Percentiles rank a stretch among this genome's conserved stretches.
These are phyloP conservation scores for Gallinago stenura DNA, from an alignment of 2,797 vertebrate species.

Conservation along the genomic window DNA sequence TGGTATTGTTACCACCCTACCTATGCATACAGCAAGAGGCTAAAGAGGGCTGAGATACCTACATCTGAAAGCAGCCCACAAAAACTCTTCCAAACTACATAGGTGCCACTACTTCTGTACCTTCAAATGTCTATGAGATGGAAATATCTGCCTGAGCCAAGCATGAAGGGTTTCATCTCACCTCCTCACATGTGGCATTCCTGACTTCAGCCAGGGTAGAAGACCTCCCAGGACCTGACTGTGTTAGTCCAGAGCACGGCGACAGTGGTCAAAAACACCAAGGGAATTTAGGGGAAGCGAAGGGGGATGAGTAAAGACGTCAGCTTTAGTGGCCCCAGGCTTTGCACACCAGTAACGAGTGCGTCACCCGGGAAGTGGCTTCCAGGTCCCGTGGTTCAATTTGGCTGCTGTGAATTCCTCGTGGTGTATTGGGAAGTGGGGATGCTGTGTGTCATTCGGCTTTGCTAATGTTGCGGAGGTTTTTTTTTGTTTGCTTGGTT, in stretches of 20 bases:
- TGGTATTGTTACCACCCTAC: neutral
- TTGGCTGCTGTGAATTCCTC: neutral
- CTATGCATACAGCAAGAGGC: neutral
- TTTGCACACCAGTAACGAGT: fast-evolving
- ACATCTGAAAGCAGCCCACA: neutral
- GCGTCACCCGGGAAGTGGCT: neutral
- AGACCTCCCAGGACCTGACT: neutral
- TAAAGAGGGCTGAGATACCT: neutral
- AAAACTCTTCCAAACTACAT: neutral
- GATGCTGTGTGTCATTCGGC: neutral
- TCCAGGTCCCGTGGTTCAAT: fast-evolving
- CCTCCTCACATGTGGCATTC: neutral
- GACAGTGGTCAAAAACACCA: neutral
- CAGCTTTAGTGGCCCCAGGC: neutral
- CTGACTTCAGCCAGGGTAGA: neutral
- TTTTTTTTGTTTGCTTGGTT: neutral
- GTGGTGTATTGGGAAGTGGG: fast-evolving
- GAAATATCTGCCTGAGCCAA: neutral
- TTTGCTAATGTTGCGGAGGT: fast-evolving
- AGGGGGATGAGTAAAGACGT: neutral
- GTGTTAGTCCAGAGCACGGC: neutral
- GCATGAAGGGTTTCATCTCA: neutral
- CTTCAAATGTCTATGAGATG: neutral
- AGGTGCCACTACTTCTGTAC: neutral
- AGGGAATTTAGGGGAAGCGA: neutral